A percentile compares a stretch with the other conserved stretches of the same genome.
phyloP scores from a whole-genome alignment of 2,888 invertebrate species.

The Chouioia cunea region DNA sequence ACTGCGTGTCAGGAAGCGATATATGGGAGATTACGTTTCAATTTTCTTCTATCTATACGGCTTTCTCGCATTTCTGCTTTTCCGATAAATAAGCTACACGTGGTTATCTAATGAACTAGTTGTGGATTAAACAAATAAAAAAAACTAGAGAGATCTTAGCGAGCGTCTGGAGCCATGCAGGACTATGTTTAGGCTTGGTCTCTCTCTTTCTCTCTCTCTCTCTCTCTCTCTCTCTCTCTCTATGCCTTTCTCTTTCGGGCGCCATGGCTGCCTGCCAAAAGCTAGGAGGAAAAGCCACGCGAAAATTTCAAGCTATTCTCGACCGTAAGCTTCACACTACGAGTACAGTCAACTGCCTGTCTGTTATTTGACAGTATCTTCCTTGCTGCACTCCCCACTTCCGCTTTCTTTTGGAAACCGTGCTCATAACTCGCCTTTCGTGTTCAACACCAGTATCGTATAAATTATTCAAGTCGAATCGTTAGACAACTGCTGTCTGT shows the following conservation, averaged over 20 bases:
- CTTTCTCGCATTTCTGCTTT: no score
- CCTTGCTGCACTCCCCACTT: constrained; percentile 50
- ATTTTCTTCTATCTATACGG: neutral
- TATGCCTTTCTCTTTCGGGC: constrained; percentile 36
- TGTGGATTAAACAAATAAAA: no score
- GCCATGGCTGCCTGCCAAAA: constrained; percentile 40
- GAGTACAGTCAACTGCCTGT: neutral
- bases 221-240: constrained; percentile 2
- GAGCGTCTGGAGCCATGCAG: no score
- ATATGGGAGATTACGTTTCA: no score
- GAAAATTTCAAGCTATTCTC: constrained; percentile 43
- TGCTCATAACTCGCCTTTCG: constrained; percentile 19
- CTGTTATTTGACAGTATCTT: constrained; percentile 49
- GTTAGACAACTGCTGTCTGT: no score
- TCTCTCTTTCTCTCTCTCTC: constrained; percentile 18
- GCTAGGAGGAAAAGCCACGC: neutral
- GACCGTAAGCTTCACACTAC: constrained; percentile 2
- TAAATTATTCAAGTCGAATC: no score
- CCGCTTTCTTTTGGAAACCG: constrained; percentile 47
- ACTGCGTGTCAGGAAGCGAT: no score
- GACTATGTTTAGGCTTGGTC: no score
- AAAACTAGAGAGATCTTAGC: no score
- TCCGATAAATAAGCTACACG: no score
- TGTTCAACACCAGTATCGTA: no score
- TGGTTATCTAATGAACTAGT: no score